Conservation (phyloP, 2,113 vertebrate genomes). For the Mobula hypostoma region DNA sequence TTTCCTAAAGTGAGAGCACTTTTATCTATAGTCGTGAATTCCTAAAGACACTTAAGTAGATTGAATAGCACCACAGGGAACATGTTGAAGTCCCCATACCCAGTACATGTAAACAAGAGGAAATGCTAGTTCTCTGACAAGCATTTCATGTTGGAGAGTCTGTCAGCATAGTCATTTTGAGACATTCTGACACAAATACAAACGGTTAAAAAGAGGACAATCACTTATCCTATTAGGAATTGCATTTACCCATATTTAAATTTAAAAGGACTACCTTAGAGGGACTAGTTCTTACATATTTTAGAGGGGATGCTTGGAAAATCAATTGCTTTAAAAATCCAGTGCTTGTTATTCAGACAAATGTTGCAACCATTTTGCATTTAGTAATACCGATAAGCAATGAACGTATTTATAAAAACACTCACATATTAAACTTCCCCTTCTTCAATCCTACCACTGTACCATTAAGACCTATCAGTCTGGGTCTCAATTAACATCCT, state of each 20-base stretch:
- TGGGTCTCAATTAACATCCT: background rate
- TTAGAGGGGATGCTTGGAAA: background rate
- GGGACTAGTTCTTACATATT: background rate
- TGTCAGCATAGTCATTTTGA: background rate
- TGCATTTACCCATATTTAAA: background rate
- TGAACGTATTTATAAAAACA: background rate
- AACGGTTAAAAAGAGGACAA: background rate
- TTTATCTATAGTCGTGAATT: background rate
- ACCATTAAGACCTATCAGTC: background rate
- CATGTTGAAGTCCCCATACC: background rate
- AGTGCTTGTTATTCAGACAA: background rate
- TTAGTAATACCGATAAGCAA: background rate
- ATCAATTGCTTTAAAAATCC: background rate
- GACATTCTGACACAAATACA: background rate
- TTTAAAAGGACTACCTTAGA: background rate
- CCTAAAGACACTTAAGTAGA: slow-evolving; percentile 15
- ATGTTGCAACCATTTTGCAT: background rate
- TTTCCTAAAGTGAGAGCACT: background rate
- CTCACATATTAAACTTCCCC: background rate
- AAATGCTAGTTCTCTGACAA: background rate
- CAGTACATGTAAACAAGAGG: background rate
- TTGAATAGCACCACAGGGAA: background rate
- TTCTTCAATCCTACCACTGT: background rate
- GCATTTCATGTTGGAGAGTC: background rate
- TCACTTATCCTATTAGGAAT: background rate